Base-by-base conservation (phyloP, 1,140 invertebrate species). In the Cyrtorhinus lividipennis region DNA sequence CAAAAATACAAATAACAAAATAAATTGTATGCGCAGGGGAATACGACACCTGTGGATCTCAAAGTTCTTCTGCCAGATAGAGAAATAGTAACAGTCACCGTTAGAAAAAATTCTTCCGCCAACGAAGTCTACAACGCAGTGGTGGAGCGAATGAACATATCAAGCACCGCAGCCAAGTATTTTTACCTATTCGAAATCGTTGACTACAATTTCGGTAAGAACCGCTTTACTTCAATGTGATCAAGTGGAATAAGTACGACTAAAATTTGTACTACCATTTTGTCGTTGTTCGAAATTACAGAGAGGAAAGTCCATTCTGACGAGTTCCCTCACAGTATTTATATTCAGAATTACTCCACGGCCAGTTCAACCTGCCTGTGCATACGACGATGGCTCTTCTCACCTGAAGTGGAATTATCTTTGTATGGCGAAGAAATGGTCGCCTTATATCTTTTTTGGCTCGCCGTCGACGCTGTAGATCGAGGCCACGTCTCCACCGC, bases 321-420 rank as follows among this genome's bases (percentile, higher is more conserved):
- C 71, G 96, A 99, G 77, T 91, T 93, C 66, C 95, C 95, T 0
- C 95, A 99, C 75, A 92, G 94, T 69, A 78, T 99, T 57, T 99
- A 99, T 74, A 95, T 99, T 67, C 94, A 98, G 77, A 99, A 99
- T 76, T 98, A 98, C 71, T 95, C 90, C 65, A 98, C 95, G n/a
- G 95, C 95, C 23, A 94, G 92, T 24, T 90, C 90, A 59, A 96
- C 92, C 13, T 99, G 96, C 74, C 78, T 99, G n/a, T 82, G 86
- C 59, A 78, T 99, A 46, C 81, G 90, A 46, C 92, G 92, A 76
- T 99, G 95, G 94, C 75, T 98, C 24, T 99, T 98, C 76, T 85
- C 87, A 30, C 75, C 88, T 27, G 73, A 78, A 44, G 79, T 79
- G 68, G 91, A 94, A 74, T 77, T 87, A 15, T 78, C 80, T 24